phyloP scores from a whole-genome alignment of 2,888 invertebrate species.

The Crioceris asparagi region DNA sequence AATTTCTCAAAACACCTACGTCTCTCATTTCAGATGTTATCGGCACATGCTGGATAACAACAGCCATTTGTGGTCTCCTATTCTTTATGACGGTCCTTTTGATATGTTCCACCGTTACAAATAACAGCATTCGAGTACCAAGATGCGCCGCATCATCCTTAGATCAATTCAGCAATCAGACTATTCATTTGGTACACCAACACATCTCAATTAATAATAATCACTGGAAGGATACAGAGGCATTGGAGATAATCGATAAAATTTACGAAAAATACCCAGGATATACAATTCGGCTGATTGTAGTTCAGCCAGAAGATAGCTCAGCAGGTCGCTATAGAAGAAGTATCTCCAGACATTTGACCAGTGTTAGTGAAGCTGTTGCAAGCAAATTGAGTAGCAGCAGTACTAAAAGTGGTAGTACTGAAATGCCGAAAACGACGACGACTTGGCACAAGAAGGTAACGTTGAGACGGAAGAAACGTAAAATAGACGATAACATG shows the following conservation, averaged over 20 bases:
- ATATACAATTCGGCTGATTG: conserved; percentile 28
- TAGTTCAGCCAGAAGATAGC: not conserved
- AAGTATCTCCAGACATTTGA: not conserved
- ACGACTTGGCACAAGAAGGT: not conserved
- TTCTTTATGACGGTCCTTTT: conserved; percentile 27
- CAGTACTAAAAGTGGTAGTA: not conserved
- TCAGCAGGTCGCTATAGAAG: not conserved
- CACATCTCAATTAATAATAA: conserved; percentile 14
- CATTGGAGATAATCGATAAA: conserved; percentile 29
- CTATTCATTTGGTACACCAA: conserved; percentile 32
- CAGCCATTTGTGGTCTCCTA: conserved; percentile 24
- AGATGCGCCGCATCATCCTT: conserved; percentile 21
- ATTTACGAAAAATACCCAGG: conserved; percentile 29
- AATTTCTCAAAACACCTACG: no score
- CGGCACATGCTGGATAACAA: conserved; percentile 29
- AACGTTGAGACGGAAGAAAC: conserved; percentile 11
- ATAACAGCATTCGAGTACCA: conserved; percentile 18
- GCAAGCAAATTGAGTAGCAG: conserved; percentile 1
- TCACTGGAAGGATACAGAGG: conserved; percentile 25
- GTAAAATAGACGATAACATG: conserved; percentile 10
- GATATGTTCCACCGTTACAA: conserved; percentile 19
- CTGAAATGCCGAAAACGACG: conserved; percentile 1
- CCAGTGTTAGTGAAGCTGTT: conserved; percentile 3
- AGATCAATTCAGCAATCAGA: conserved; percentile 24
- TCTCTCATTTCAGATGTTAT: conserved; percentile 30